Percentiles rank a stretch among this genome's conserved stretches.
Conservation (phyloP, 2,113 vertebrate species). For the Ptilorrhoa leucosticta region DNA sequence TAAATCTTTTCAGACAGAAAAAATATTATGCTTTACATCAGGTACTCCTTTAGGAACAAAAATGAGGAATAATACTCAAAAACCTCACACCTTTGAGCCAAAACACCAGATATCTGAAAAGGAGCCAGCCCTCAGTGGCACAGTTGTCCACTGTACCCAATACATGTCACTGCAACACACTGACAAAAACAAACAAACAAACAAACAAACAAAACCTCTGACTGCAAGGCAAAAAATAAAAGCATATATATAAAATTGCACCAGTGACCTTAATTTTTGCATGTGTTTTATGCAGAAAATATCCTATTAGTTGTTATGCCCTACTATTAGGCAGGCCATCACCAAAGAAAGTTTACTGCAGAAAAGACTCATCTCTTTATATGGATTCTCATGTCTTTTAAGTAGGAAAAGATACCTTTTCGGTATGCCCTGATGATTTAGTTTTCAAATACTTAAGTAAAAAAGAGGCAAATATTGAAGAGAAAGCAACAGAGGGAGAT, state of each 20-base stretch:
- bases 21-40: background rate
- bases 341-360: background rate
- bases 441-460: background rate
- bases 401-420: slow-evolving; percentile 37
- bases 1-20: background rate
- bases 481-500: background rate
- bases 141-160: background rate
- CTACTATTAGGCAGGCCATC: background rate
- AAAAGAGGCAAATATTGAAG: background rate
- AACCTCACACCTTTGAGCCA: background rate
- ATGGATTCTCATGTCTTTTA: slow-evolving; percentile 4
- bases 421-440: background rate
- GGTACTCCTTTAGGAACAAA: background rate
- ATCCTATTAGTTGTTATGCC: background rate
- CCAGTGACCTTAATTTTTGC: background rate
- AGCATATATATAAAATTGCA: background rate
- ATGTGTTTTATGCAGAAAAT: background rate
- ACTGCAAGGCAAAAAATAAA: background rate
- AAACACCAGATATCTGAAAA: background rate
- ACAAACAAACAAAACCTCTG: background rate
- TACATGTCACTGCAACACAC: background rate
- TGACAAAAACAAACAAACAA: background rate
- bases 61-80: background rate
- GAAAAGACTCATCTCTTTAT: background rate
- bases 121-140: background rate